Base-by-base conservation (phyloP, 2,888 invertebrate genomes). In the Pyrocoelia pectoralis region DNA sequence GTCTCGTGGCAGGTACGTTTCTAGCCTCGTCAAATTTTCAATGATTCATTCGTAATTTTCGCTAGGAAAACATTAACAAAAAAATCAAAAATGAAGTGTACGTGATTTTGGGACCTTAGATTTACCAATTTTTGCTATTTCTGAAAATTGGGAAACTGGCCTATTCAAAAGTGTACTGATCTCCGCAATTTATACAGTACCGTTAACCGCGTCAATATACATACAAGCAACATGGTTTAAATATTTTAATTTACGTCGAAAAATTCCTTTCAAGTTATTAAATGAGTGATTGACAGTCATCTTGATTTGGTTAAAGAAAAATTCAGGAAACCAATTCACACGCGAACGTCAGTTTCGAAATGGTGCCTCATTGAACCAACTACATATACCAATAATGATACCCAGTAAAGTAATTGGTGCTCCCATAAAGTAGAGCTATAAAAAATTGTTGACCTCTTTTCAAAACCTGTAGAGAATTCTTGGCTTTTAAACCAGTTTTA, bases 401-500 rank as follows among this genome's bases (percentile, higher is more conserved):
- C 24, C 4, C 24, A 33, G 2, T 6, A 33, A 33, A n/a, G 8
- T 33, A 33, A 4, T 33, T 33, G n/a, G 33, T 33, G 8, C 8
- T 2, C 8, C n/a, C 33, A 33, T 33, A 33, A 33, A 33, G 33
- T 33, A n/a, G n/a, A n/a, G n/a, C n/a, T n/a, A n/a, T 33, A 24
- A 24, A 3, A 24, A 24, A 3, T 3, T 24, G 24, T 24, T 40
- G 15, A 43, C 41, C 41, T 43, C 41, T 43, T 43, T 43, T 43
- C 13, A 46, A 46, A 10, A 17, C 15, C 18, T 46, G 18, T 15
- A 46, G 18, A 8, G 46, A 46, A 46, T 46, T 46, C 46, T 46
- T 18, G 17, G 10, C n/a, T 46, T n/a, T 17, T 46, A 46, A 46
- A 46, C 46, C 46, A 46, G 46, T 46, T 46, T 46, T 33, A 33